phyloP scores from a whole-genome alignment of 2,797 vertebrate species.

The Thalassophryne amazonica region DNA sequence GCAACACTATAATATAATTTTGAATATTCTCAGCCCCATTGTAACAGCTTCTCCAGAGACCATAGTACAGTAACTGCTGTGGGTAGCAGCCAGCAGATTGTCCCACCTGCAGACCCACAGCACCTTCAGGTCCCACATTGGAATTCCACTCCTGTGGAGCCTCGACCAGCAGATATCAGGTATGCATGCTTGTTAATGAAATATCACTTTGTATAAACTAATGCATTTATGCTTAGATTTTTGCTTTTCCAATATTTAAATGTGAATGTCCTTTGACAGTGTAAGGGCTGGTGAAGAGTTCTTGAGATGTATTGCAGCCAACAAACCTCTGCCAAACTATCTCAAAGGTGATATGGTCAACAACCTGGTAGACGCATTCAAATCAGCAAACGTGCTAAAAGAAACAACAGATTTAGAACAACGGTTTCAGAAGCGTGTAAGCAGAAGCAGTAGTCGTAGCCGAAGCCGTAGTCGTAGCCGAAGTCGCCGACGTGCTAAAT shows the following conservation, averaged over 20 bases:
- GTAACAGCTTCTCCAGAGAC: constrained; percentile 63
- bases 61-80: constrained; percentile 43
- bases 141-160: constrained; percentile 23
- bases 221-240: not conserved
- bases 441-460: constrained; percentile 50
- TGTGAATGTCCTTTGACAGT: constrained; percentile 39
- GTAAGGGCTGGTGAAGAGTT: constrained; percentile 69
- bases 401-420: constrained; percentile 37
- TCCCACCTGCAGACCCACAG: constrained; percentile 21
- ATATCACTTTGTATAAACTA: not conserved
- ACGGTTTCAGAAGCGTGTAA: constrained; percentile 38
- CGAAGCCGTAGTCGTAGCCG: constrained; percentile 16
- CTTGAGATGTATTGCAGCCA: constrained; percentile 68
- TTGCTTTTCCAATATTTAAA: constrained; percentile 5
- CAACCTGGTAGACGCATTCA: constrained; percentile 59
- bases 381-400: constrained; percentile 45
- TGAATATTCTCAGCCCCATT: constrained; percentile 64
- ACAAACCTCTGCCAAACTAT: constrained; percentile 70
- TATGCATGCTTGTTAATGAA: not conserved
- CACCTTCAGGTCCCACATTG: constrained; percentile 36
- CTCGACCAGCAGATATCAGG: constrained; percentile 48
- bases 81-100: constrained; percentile 49
- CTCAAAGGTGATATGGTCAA: constrained; percentile 66
- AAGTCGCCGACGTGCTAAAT: constrained; percentile 14
- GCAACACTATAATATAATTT: constrained; percentile 49